These are phyloP conservation scores for Limanda limanda DNA, from an alignment of 2,113 vertebrate species.

Conservation along the genomic window DNA sequence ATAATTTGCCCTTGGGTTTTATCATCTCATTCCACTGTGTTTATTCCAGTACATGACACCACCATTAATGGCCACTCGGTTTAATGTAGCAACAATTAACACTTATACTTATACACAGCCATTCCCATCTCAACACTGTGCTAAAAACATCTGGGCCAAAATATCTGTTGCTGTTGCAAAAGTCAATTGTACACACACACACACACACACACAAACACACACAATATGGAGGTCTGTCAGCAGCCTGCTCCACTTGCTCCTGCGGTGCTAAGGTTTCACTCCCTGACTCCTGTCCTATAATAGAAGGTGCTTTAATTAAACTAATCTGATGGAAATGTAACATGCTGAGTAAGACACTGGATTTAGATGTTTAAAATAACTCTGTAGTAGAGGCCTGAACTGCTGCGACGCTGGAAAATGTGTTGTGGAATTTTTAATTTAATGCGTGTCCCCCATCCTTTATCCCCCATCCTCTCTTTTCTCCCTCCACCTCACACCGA, in stretches of 20 bases:
- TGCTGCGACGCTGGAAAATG: neutral
- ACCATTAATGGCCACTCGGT: slow-evolving; percentile 14
- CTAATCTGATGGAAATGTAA: slow-evolving; percentile 53
- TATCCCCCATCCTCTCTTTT: neutral
- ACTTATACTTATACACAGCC: slow-evolving; percentile 30
- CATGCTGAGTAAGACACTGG: slow-evolving; percentile 31
- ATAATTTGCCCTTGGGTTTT: slow-evolving; percentile 34
- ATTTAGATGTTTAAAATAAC: slow-evolving; percentile 46
- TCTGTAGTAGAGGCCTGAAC: neutral
- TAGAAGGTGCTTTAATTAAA: slow-evolving; percentile 76
- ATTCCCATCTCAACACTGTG: slow-evolving; percentile 43
- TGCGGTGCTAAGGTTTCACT: slow-evolving; percentile 59
- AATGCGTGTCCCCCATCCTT: neutral
- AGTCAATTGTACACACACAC: neutral
- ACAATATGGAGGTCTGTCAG: slow-evolving; percentile 11
- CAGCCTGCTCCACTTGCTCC: slow-evolving; percentile 40
- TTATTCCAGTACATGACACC: slow-evolving; percentile 14
- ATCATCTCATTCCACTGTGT: neutral
- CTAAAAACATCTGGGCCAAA: slow-evolving; percentile 69
- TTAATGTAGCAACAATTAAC: slow-evolving; percentile 11
- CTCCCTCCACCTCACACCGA: neutral
- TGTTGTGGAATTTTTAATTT: neutral
- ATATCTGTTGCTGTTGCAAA: slow-evolving; percentile 36
- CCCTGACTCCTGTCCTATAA: slow-evolving; percentile 57
- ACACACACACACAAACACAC: slow-evolving; percentile 26